phyloP scores from a whole-genome alignment of 2,888 invertebrate genomes.

The Sarcophaga carnaria region DNA sequence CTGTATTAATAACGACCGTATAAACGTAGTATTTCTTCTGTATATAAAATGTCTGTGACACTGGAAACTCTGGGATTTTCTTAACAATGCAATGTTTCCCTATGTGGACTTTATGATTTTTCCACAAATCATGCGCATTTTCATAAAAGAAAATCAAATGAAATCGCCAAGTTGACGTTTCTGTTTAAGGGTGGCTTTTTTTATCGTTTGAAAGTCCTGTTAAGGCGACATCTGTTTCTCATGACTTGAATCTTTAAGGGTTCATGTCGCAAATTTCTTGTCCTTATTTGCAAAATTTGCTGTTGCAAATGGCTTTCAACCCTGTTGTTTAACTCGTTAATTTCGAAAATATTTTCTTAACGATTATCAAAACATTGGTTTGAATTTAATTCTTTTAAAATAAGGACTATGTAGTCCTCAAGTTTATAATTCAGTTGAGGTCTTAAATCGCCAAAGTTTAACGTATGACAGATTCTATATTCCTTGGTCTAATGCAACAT shows the following conservation, averaged over 20 bases:
- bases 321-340: neutral
- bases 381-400: too few species aligned
- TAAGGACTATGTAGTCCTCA: too few species aligned
- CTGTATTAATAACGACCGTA: conserved; percentile 23
- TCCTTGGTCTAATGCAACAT: too few species aligned
- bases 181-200: conserved; percentile 33
- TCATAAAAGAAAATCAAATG: conserved; percentile 22
- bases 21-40: conserved; percentile 56
- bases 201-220: neutral
- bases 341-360: neutral
- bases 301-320: neutral
- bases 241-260: neutral
- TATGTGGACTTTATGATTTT: conserved; percentile 63
- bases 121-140: conserved; percentile 63
- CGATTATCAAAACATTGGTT: too few species aligned
- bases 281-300: neutral
- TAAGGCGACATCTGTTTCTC: conserved; percentile 52
- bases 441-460: too few species aligned
- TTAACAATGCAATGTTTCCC: conserved; percentile 61
- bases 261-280: conserved; percentile 24
- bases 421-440: too few species aligned
- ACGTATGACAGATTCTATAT: too few species aligned
- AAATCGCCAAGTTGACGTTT: conserved; percentile 47
- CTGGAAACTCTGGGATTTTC: conserved; percentile 73
- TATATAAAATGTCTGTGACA: conserved; percentile 74